These are phyloP conservation scores for Lichenostomus cassidix DNA, from an alignment of 2,113 vertebrate species.

Conservation along the genomic window DNA sequence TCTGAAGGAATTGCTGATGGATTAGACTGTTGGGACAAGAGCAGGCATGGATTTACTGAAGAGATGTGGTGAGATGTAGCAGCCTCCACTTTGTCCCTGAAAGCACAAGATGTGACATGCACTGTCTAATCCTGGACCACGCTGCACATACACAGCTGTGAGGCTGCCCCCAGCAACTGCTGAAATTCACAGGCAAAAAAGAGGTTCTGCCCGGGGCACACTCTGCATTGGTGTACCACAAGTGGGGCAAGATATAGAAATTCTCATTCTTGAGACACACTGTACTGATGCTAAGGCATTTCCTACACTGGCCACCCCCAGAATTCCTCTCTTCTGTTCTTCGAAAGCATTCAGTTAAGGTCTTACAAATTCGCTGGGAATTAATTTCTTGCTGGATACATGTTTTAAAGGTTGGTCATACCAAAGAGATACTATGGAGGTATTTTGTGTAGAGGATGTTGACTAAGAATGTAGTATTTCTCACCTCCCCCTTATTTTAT, in stretches of 20 bases:
- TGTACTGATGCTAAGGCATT: not conserved
- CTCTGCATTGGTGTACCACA: not conserved
- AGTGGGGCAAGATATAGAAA: not conserved
- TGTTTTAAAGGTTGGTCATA: conserved; percentile 50
- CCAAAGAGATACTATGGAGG: conserved; percentile 2
- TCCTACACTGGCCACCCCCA: not conserved
- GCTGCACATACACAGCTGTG: rapidly evolving
- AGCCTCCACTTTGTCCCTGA: not conserved
- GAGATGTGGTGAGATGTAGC: not conserved
- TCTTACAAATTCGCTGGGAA: not conserved
- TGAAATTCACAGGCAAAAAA: not conserved
- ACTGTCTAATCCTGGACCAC: not conserved
- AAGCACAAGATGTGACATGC: rapidly evolving
- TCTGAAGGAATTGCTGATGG: not conserved
- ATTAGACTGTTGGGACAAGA: not conserved
- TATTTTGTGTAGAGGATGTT: conserved; percentile 34
- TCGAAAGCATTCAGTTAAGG: conserved; percentile 5
- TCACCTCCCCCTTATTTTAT: conserved; percentile 64
- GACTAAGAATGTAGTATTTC: conserved; percentile 54
- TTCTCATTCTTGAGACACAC: not conserved
- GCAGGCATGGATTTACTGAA: not conserved
- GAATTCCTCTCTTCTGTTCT: conserved; percentile 10
- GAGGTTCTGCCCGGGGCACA: not conserved
- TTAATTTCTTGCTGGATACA: conserved; percentile 23
- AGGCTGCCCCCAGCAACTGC: not conserved